phyloP scores from a whole-genome alignment of 2,888 invertebrate species.

The Nudaria mundana region DNA sequence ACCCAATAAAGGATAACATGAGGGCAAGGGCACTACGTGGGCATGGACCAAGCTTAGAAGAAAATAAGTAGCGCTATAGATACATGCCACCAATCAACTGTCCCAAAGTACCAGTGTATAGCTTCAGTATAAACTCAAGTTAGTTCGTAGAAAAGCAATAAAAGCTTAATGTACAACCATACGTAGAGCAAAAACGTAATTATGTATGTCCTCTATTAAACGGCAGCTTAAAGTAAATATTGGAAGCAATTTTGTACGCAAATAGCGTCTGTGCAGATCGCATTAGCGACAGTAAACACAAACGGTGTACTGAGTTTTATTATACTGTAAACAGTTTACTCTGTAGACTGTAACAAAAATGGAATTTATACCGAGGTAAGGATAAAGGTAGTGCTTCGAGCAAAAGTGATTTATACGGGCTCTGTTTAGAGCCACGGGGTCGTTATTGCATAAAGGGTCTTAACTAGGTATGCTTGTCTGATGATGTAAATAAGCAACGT shows the following conservation, averaged over 20 bases:
- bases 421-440: background rate
- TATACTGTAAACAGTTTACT: constrained; percentile 12
- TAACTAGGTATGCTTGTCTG: no score
- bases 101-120: background rate
- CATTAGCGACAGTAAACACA: constrained; percentile 39
- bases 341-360: constrained; percentile 31
- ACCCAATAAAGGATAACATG: no score
- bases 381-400: background rate
- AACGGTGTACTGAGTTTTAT: constrained; percentile 11
- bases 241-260: constrained; percentile 42
- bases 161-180: background rate
- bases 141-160: background rate
- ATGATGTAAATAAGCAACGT: no score
- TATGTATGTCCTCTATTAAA: constrained; percentile 15
- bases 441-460: no score
- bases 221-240: constrained; percentile 30
- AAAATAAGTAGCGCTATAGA: no score
- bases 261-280: constrained; percentile 43
- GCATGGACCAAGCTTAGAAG: background rate
- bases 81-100: background rate
- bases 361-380: no score
- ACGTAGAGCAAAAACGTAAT: no score
- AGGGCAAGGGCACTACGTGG: no score
- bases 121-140: background rate
- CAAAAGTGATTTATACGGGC: background rate